Evolutionary conservation across 2,888 invertebrate genomes (phyloP), one percentile per base, ranked within the genome.

Genomic region (Cactoblastis cactorum): DNA sequence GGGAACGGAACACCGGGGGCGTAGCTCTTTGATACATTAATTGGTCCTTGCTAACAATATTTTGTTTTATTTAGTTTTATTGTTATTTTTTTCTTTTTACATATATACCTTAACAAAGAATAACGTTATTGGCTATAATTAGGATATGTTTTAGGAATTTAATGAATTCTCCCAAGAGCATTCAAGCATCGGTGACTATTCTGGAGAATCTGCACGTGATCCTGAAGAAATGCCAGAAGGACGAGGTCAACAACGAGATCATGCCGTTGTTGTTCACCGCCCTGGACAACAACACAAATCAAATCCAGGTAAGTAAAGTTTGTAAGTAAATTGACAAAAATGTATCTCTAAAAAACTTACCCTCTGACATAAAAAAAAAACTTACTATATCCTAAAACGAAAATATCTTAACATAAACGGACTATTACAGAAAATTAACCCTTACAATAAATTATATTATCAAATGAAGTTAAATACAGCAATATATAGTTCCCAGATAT

Each of bases 191-290:
- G 0, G 96, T 97, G 4, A 95, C 95, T 45, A 91, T 98, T 53
- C 85, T 98, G 69, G 97, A 98, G 83, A 96, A 97, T 79, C 88
- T 98, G 65, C 97, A 98, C 80, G 88, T 96, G 57, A 94, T 98
- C 57, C 90, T 98, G 76, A 94, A 94, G 72, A 98, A 98, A 85
- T 96, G 97, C 54, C 93, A 95, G 11, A 88, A 92, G 41, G 95
- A 95, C 39, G 96, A 96, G 59, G 91, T 95, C 34, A 92, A 94
- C 62, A 91, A 92, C 1, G 97, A 97, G 71, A 93, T 98, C 46
- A 87, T 98, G 64, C 97, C 97, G 3, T 92, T 97, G 88, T 88
- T 98, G 47, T 97, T 95, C 84, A 93, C 91, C 62, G 94, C 97
- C 18, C 94, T 98, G 71, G 97, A 98, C 68, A 96, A 95, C 71